phyloP scores from a whole-genome alignment of 92 coral and sea anemone genomes.

The Blastomussa wellsi region DNA sequence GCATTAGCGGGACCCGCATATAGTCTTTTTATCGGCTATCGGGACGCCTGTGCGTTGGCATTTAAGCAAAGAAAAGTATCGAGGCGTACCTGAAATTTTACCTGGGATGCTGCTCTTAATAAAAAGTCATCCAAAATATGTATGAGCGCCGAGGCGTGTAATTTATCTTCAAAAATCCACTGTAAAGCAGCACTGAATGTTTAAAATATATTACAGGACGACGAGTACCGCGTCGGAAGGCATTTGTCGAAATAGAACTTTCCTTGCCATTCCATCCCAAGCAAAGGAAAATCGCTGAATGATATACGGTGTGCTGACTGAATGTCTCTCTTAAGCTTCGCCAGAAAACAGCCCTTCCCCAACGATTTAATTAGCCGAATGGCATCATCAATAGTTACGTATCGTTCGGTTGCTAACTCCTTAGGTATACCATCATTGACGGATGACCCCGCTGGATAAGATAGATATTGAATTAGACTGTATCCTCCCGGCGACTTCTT shows the following conservation, averaged over 20 bases:
- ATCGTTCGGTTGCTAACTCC: background rate
- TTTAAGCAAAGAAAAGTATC: too few relatives aligned
- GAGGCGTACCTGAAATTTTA: background rate
- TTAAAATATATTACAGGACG: constrained; percentile 48
- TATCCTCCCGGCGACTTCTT: constrained; percentile 46
- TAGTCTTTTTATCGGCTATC: background rate
- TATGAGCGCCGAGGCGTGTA: constrained; percentile 12
- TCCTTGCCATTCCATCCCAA: constrained; percentile 39
- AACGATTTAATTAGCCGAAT: constrained; percentile 10
- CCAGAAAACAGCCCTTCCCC: constrained; percentile 45
- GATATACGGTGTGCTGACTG: constrained; percentile 34
- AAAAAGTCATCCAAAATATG: constrained; percentile 56
- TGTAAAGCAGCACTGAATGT: constrained; percentile 46
- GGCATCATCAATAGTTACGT: constrained; percentile 43
- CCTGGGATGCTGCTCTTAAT: background rate
- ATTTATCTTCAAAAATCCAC: constrained; percentile 40
- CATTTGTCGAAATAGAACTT: constrained; percentile 39
- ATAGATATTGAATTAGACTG: constrained; percentile 47
- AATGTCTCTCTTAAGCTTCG: constrained; percentile 54
- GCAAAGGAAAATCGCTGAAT: constrained; percentile 29
- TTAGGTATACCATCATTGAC: constrained; percentile 53
- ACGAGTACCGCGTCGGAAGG: constrained; percentile 55
- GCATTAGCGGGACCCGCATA: background rate
- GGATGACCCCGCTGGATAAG: constrained; percentile 44
- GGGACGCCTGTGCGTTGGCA: background rate